Base-by-base conservation (phyloP, 1,140 invertebrate genomes). In the Drosophila kohkoa region DNA sequence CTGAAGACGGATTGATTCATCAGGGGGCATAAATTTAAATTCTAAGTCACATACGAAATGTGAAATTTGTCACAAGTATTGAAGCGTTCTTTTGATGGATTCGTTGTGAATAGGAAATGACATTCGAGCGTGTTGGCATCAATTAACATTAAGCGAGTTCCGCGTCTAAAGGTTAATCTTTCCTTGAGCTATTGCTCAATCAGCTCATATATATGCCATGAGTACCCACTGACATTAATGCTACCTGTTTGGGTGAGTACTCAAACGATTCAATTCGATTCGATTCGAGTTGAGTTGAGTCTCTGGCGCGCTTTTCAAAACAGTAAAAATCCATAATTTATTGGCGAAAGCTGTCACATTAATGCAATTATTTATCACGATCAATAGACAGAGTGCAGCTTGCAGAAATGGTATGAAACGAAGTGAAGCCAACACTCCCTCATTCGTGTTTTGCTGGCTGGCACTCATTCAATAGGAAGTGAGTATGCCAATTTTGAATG, bases 311-410 rank as follows among this genome's bases (percentile, higher is more conserved):
- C 4, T 58, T 15, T 46, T 11, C 49, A 30, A 63, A 32, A 25
- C 77, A 75, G 80, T 82, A 54, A 85, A 69, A 67, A 64, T 59
- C 41, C n/a, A 51, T 68, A 88, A 87, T 88, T 83, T 87, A 87
- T 87, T 49, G 64, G 75, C 35, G 55, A 85, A 75, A 79, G 85
- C 80, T 73, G 82, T 87, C 83, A 60, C 85, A 87, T 87, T 87
- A 87, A 87, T 87, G 87, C 83, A 89, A 81, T 88, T 88, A 88
- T 87, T 87, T 87, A 88, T 87, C 77, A 83, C 70, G 80, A 72
- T 75, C 77, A 79, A 77, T 82, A 60, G 66, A 64, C 70, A 64
- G 80, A 52, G 45, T 65, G 60, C 52, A 55, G 51, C 59, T 68
- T 68, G 66, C 66, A 59, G 20, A 46, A 35, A 51, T 3, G 28